Evolutionary conservation across 2,797 vertebrate species (phyloP).

Genomic region (Orientallactaga sibirica): DNA sequence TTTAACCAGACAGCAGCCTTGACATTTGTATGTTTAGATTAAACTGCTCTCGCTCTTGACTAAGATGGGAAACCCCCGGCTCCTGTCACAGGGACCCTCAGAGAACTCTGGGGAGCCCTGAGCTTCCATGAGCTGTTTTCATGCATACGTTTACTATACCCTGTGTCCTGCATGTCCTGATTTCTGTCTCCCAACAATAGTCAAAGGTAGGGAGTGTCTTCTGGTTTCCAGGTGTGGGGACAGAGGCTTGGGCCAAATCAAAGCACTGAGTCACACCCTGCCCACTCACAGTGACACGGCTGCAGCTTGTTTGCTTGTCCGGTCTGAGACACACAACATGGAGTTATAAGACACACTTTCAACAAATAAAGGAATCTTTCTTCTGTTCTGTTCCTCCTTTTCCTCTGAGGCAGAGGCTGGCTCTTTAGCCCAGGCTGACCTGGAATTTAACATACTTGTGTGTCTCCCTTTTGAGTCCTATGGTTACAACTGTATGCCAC

Average conservation of each 20-base stretch:
- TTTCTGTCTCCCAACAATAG: background rate
- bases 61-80: accelerated
- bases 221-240: background rate
- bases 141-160: too few relatives aligned
- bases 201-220: accelerated
- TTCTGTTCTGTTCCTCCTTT: accelerated
- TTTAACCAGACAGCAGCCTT: background rate
- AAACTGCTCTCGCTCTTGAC: background rate
- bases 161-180: background rate
- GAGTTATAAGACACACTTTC: accelerated
- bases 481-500: background rate
- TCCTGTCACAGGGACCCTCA: accelerated
- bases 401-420: background rate
- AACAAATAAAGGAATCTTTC: accelerated
- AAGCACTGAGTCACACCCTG: background rate
- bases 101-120: background rate
- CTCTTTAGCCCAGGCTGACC: background rate
- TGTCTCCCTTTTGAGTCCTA: background rate
- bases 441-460: background rate
- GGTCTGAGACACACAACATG: background rate
- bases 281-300: too few relatives aligned
- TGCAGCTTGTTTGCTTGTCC: too few relatives aligned
- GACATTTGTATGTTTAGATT: background rate
- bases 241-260: too few relatives aligned
- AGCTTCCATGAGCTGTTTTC: background rate